Conservation (phyloP, 2,113 vertebrate species). For the Lepus americanus region DNA sequence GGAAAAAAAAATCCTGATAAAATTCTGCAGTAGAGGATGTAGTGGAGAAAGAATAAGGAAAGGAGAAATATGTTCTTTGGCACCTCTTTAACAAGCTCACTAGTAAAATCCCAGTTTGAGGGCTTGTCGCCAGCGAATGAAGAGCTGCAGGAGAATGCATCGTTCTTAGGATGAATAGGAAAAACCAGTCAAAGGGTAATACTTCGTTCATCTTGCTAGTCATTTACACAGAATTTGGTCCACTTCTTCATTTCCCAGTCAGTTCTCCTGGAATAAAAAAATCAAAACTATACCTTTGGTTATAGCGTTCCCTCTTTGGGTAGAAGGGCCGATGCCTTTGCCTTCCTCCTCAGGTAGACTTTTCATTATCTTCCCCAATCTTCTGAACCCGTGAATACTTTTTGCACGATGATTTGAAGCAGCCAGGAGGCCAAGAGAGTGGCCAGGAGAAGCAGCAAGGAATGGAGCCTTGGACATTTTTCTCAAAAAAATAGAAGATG, state of each 20-base stretch:
- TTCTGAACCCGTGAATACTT: conserved; percentile 98
- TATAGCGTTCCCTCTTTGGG: conserved; percentile 83
- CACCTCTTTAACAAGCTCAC: conserved; percentile 82
- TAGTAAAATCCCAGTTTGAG: conserved; percentile 76
- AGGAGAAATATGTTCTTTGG: conserved; percentile 83
- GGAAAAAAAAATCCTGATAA: conserved; percentile 74
- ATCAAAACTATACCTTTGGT: conserved; percentile 86
- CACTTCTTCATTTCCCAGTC: conserved; percentile 83
- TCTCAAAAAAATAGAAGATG: conserved; percentile 97
- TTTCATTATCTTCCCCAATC: conserved; percentile 89
- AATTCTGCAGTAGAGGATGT: not conserved
- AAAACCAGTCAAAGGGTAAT: conserved; percentile 75
- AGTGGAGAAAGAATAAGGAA: conserved; percentile 57
- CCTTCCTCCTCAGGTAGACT: conserved; percentile 87
- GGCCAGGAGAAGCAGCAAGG: conserved; percentile 97
- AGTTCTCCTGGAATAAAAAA: conserved; percentile 79
- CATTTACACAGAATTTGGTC: conserved; percentile 87
- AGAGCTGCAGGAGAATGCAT: conserved; percentile 72
- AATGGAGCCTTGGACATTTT: conserved; percentile 95
- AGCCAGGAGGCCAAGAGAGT: conserved; percentile 94
- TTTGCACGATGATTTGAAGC: conserved; percentile 97
- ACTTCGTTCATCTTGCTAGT: conserved; percentile 78
- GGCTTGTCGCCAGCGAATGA: conserved; percentile 73
- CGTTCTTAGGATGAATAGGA: conserved; percentile 72
- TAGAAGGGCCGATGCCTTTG: conserved; percentile 75